These are phyloP conservation scores for Drosophila planitibia DNA, from an alignment of 2,888 invertebrate genomes.

Conservation along the genomic window DNA sequence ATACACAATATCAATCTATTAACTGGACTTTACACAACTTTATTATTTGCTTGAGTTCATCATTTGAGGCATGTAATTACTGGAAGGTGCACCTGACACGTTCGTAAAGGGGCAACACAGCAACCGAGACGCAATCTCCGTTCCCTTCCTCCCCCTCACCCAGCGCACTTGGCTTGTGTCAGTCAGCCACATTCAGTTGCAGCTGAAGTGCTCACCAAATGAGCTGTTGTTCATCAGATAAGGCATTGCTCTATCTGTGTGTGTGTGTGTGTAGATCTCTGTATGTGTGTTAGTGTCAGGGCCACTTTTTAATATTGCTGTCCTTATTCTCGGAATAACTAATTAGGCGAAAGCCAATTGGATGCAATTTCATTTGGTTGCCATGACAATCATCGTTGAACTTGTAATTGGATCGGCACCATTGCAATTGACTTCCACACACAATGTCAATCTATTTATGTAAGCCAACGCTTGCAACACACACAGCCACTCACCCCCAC, in stretches of 20 bases:
- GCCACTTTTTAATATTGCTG: conserved; percentile 8
- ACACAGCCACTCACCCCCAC: background rate
- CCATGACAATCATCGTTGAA: conserved; percentile 58
- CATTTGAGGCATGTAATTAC: background rate
- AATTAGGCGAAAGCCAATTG: conserved; percentile 44
- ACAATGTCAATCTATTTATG: conserved; percentile 12
- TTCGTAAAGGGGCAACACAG: background rate
- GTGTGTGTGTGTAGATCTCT: background rate
- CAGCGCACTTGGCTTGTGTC: background rate
- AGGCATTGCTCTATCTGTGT: conserved; percentile 1
- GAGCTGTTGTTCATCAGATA: conserved; percentile 12
- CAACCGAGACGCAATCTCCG: background rate
- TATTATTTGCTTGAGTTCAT: background rate
- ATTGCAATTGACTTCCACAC: conserved; percentile 40
- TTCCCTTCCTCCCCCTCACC: background rate
- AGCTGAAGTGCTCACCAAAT: conserved; percentile 27
- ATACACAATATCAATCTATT: too few relatives aligned
- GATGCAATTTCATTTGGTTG: conserved; percentile 45
- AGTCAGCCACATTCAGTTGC: conserved; percentile 9
- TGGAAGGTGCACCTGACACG: background rate
- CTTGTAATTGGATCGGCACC: conserved; percentile 69
- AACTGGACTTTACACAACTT: background rate
- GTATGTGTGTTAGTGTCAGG: conserved; percentile 1
- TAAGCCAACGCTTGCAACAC: background rate
- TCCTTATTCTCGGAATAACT: conserved; percentile 12